These are phyloP conservation scores for Lophochroa leadbeateri DNA, from an alignment of 2,113 vertebrate species.

Conservation along the genomic window DNA sequence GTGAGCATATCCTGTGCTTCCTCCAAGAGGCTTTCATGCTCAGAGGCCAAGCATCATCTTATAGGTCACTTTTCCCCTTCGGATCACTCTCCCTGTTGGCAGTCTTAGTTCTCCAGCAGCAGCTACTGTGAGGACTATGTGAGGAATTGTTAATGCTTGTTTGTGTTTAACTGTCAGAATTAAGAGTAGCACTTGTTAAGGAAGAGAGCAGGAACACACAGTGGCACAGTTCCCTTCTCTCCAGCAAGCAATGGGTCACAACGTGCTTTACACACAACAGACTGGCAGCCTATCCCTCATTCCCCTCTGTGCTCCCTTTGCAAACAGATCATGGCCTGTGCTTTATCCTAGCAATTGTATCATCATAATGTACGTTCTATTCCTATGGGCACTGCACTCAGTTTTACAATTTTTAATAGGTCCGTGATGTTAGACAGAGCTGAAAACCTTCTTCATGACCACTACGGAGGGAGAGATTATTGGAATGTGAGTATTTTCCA, in stretches of 20 bases:
- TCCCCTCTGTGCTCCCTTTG: background rate
- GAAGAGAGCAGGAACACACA: background rate
- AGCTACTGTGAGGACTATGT: background rate
- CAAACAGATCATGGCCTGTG: background rate
- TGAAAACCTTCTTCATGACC: slow-evolving; percentile 95
- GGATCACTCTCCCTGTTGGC: background rate
- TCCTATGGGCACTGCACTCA: slow-evolving; percentile 31
- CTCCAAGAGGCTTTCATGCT: background rate
- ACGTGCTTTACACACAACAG: background rate
- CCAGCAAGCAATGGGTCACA: background rate
- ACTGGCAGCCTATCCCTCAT: background rate
- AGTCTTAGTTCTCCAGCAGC: background rate
- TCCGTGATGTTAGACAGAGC: slow-evolving; percentile 96
- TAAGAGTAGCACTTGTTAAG: background rate
- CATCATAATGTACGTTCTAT: background rate
- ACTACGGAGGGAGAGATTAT: slow-evolving; percentile 94
- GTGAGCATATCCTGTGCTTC: background rate
- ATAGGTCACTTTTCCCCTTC: background rate
- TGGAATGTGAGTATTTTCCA: slow-evolving; percentile 89
- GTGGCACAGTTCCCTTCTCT: background rate
- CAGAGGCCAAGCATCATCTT: background rate
- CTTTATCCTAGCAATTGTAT: background rate
- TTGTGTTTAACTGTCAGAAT: background rate
- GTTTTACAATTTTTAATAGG: slow-evolving; percentile 65
- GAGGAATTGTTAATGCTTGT: background rate